These are phyloP conservation scores for Meteorus cinctellus DNA, from an alignment of 2,888 invertebrate genomes.

Conservation along the genomic window DNA sequence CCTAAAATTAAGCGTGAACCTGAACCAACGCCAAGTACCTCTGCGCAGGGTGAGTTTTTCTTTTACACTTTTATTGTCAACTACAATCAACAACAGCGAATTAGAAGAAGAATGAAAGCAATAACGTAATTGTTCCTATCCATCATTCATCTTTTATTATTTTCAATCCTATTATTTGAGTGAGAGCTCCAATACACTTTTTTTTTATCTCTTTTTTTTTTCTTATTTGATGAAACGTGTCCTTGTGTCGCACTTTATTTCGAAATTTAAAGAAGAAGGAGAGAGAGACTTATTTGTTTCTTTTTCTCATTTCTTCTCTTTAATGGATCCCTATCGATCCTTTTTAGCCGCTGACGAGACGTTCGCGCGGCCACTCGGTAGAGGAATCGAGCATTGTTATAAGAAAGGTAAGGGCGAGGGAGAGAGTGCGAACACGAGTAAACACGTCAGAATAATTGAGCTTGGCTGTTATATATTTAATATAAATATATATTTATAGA, in stretches of 20 bases:
- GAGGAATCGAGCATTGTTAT: constrained; percentile 68
- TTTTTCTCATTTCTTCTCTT: not conserved
- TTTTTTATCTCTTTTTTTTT: constrained; percentile 9
- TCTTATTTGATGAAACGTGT: not conserved
- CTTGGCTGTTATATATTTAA: not conserved
- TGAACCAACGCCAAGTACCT: constrained; percentile 73
- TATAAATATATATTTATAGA: not conserved
- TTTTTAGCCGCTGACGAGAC: constrained; percentile 70
- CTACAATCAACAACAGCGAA: constrained; percentile 33
- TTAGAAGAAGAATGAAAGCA: constrained; percentile 32
- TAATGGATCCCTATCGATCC: constrained; percentile 32
- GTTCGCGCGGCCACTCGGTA: constrained; percentile 72
- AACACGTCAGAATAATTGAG: constrained; percentile 7
- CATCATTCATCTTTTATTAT: constrained; percentile 35
- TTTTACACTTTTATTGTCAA: constrained; percentile 6
- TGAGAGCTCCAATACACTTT: not conserved
- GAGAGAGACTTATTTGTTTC: not conserved
- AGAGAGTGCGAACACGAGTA: not conserved
- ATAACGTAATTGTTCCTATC: constrained; percentile 24
- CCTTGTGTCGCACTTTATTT: constrained; percentile 6
- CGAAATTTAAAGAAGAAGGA: not conserved
- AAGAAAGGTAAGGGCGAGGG: constrained; percentile 68
- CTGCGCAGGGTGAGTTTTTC: constrained; percentile 69
- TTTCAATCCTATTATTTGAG: constrained; percentile 10
- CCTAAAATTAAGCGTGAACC: constrained; percentile 71